A percentile compares a stretch with the other conserved stretches of the same genome.
Conservation (phyloP, 2,113 vertebrate species). For the Anguilla rostrata region DNA sequence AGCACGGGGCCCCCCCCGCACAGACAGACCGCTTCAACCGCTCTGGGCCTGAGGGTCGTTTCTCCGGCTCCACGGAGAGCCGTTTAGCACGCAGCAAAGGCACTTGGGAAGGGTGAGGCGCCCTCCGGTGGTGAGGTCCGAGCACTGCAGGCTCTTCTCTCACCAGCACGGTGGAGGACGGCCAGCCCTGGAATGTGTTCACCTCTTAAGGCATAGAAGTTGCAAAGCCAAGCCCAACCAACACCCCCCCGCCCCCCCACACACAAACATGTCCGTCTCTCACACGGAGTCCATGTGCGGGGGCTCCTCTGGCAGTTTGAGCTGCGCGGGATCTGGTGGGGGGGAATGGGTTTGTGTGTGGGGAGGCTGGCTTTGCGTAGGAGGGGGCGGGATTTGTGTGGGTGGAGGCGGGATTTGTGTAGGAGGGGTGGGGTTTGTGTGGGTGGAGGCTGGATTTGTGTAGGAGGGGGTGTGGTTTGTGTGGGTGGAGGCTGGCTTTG, state of each 20-base stretch:
- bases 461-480: not conserved
- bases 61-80: conserved; percentile 27
- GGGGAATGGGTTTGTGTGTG: not conserved
- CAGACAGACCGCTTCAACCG: not conserved
- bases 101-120: conserved; percentile 55
- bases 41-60: conserved; percentile 1
- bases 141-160: conserved; percentile 72
- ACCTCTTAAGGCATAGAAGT: conserved; percentile 43
- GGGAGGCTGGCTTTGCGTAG: conserved; percentile 24
- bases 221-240: conserved; percentile 36
- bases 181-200: conserved; percentile 39
- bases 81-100: conserved; percentile 54
- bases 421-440: not conserved
- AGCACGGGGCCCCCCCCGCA: not conserved
- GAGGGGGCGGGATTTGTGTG: not conserved
- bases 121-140: conserved; percentile 37
- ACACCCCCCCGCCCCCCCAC: not conserved
- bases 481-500: not conserved
- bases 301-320: not conserved
- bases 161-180: conserved; percentile 40
- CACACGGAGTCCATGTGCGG: conserved; percentile 2
- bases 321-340: not conserved
- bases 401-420: conserved; percentile 10
- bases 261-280: conserved; percentile 24
- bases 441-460: not conserved